Base-by-base conservation (phyloP, 2,797 vertebrate species). In the Sebastiscus tertius region DNA sequence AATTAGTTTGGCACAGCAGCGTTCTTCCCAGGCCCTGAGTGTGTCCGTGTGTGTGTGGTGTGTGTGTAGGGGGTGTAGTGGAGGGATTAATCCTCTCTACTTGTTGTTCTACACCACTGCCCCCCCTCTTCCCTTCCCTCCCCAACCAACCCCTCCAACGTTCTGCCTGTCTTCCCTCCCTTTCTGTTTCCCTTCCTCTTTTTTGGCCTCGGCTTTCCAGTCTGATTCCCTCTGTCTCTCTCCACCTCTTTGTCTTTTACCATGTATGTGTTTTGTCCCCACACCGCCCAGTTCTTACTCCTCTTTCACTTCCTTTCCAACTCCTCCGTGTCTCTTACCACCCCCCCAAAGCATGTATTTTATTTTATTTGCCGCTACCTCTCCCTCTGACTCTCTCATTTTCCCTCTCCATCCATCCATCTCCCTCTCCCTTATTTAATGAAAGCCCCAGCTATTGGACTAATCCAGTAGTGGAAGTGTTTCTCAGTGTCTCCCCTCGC, bases 1-100 rank as follows among this genome's bases (percentile, higher is more conserved):
- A 94, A 95, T 95, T 95, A 92, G 92, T 94, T 93, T 93, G 92
- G 90, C 88, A 88, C 88, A 81, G 87, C 67, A 9, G 72, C 77
- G 56, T 87, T 87, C 87, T 93, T 94, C 93, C 90, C 82, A 93
- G 85, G 82, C 73, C 80, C 79, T 75, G 56, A 24, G 56, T 72
- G 42, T 86, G 75, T 84, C 1, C 55, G 27, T 80, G 71, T 83
- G 79, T 85, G 85, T 77, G 69, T 80, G 46, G 26, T 69, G 39
- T 16, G 34, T 60, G 42, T 68, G 60, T 36, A 73, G 55, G 65
- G 71, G 75, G 72, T 56, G 81, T 60, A 87, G 70, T 79, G 62
- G 79, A 81, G 85, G 69, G 75, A 86, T 91, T 95, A 95, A 95
- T 95, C 94, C 94, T 74, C 2, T 11, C 39, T 77, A 82, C 90